These are phyloP conservation scores for Atherinomorus stipes DNA, from an alignment of 2,113 vertebrate genomes.

Conservation along the genomic window DNA sequence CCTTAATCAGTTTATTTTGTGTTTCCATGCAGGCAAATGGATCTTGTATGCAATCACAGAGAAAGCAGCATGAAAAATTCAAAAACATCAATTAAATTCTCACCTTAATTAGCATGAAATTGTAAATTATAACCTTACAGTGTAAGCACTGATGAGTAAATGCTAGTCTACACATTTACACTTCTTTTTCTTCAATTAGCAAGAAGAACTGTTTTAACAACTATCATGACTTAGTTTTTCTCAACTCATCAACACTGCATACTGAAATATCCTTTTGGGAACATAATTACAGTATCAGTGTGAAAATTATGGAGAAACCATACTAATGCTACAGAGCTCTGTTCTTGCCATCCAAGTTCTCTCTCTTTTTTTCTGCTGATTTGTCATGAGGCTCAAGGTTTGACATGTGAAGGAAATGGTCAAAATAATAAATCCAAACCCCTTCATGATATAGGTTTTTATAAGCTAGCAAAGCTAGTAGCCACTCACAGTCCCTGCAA, in stretches of 20 bases:
- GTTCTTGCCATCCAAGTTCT: slow-evolving; percentile 26
- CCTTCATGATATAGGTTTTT: not conserved
- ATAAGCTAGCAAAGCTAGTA: slow-evolving; percentile 14
- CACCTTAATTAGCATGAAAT: slow-evolving; percentile 16
- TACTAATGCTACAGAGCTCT: slow-evolving; percentile 31
- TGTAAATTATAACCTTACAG: not conserved
- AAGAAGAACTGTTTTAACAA: slow-evolving; percentile 18
- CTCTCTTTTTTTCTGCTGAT: slow-evolving; percentile 13
- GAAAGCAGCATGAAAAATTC: not conserved
- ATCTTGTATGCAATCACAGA: not conserved
- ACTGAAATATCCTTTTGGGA: slow-evolving; percentile 28
- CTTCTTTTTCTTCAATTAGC: slow-evolving; percentile 29
- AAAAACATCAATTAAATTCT: slow-evolving; percentile 23
- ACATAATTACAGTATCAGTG: slow-evolving; percentile 36
- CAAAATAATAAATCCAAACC: slow-evolving; percentile 28
- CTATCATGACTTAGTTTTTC: slow-evolving; percentile 21
- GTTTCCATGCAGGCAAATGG: not conserved
- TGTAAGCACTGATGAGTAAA: slow-evolving; percentile 24
- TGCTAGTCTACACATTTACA: slow-evolving; percentile 8
- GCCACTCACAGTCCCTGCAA: slow-evolving; percentile 23
- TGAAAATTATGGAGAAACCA: slow-evolving; percentile 2
- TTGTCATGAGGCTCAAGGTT: slow-evolving; percentile 34
- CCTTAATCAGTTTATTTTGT: not conserved
- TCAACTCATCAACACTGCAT: slow-evolving; percentile 32
- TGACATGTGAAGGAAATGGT: slow-evolving; percentile 26